A percentile compares a stretch with the other conserved stretches of the same genome.
phyloP scores from a whole-genome alignment of 2,797 vertebrate species.

The Mus caroli region DNA sequence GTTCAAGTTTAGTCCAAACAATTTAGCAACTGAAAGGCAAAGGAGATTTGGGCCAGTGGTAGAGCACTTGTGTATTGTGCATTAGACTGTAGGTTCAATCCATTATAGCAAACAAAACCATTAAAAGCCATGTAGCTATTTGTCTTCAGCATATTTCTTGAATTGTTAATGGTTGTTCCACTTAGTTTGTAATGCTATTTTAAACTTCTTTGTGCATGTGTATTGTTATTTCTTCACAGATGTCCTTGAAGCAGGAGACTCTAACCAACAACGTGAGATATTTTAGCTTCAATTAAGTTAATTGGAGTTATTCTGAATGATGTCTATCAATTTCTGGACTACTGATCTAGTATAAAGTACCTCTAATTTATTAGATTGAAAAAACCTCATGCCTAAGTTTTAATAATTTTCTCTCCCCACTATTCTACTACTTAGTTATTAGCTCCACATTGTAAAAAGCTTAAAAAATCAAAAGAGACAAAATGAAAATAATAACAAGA shows the following conservation, averaged over 20 bases:
- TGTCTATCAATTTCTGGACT: not conserved
- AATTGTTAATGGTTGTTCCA: not conserved
- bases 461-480: no score
- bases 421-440: not conserved
- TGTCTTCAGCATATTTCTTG: not conserved
- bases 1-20: not conserved
- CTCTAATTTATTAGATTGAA: not conserved
- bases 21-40: not conserved
- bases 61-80: no score
- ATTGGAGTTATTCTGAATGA: not conserved
- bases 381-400: not conserved
- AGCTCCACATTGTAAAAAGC: not conserved
- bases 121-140: not conserved
- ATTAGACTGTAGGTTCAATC: not conserved
- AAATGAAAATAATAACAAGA: not conserved
- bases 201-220: not conserved
- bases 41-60: not conserved
- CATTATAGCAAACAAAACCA: not conserved
- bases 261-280: not conserved
- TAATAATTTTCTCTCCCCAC: not conserved
- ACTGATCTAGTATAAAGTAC: not conserved
- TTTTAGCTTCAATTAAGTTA: slow-evolving; percentile 23
- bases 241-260: accelerated
- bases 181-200: not conserved
- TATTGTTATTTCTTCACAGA: slow-evolving; percentile 25